A percentile compares a stretch with the other conserved stretches of the same genome.
These are phyloP conservation scores for Ommatoiulus sabulosus DNA, from an alignment of 2,888 invertebrate species.

Conservation along the genomic window DNA sequence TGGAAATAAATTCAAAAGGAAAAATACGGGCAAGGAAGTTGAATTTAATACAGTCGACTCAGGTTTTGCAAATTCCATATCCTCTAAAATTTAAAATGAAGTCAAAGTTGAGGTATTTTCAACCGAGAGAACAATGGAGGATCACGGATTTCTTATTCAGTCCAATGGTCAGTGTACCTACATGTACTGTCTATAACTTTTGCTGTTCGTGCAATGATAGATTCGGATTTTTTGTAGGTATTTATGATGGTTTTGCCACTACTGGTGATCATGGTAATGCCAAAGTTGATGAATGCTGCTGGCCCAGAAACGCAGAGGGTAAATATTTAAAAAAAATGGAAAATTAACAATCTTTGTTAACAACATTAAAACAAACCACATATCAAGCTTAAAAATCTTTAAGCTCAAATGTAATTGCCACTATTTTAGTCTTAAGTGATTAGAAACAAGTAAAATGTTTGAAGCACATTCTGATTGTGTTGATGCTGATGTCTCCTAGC, in stretches of 20 bases:
- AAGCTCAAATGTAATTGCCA: too few relatives aligned
- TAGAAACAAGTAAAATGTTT: too few relatives aligned
- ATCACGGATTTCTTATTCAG: slow-evolving; percentile 95
- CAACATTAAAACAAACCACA: too few relatives aligned
- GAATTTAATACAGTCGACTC: slow-evolving; percentile 91
- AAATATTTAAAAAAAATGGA: slow-evolving; percentile 42
- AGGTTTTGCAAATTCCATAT: slow-evolving; percentile 90
- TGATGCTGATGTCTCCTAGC: too few relatives aligned
- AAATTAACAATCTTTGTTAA: too few relatives aligned
- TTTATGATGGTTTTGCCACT: slow-evolving; percentile 97
- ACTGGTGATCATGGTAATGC: slow-evolving; percentile 88
- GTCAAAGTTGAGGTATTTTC: slow-evolving; percentile 87
- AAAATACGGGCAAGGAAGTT: slow-evolving; percentile 95
- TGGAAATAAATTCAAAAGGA: slow-evolving; percentile 97
- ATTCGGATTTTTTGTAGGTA: slow-evolving; percentile 70
- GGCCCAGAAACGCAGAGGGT: slow-evolving; percentile 96
- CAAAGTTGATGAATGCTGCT: slow-evolving; percentile 89
- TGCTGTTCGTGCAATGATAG: background rate
- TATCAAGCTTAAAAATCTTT: too few relatives aligned
- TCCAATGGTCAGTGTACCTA: slow-evolving; percentile 79
- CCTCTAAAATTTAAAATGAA: slow-evolving; percentile 89
- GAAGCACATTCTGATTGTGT: too few relatives aligned
- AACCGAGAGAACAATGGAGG: slow-evolving; percentile 95
- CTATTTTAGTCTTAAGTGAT: too few relatives aligned
- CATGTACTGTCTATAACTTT: background rate